Evolutionary conservation across 1,140 invertebrate species (phyloP).

Genomic region (Mya arenaria): DNA sequence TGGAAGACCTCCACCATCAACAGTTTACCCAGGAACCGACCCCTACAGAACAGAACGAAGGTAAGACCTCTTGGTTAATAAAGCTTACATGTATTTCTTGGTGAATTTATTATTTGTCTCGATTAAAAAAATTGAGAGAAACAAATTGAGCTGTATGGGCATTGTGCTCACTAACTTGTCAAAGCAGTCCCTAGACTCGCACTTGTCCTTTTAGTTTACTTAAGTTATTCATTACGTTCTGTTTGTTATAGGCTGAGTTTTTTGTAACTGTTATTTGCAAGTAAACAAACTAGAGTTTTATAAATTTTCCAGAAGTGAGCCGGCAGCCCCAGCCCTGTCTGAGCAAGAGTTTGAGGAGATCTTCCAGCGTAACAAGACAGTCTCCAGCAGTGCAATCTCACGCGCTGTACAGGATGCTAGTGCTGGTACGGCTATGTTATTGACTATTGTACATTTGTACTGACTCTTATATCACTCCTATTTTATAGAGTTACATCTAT

Average conservation of each 20-base stretch:
- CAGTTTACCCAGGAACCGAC: slow-evolving; percentile 34
- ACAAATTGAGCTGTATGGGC: too few relatives aligned
- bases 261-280: too few relatives aligned
- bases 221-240: too few relatives aligned
- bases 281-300: too few relatives aligned
- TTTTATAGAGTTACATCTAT: too few relatives aligned
- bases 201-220: not conserved
- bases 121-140: too few relatives aligned
- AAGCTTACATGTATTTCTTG: too few relatives aligned
- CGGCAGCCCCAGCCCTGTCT: slow-evolving; percentile 84
- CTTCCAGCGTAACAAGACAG: slow-evolving; percentile 97
- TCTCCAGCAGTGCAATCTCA: slow-evolving; percentile 97
- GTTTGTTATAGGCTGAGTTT: too few relatives aligned
- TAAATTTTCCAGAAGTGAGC: slow-evolving; percentile 69
- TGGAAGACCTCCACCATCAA: slow-evolving; percentile 79
- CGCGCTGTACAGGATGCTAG: slow-evolving; percentile 98
- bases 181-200: not conserved
- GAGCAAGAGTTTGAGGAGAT: slow-evolving; percentile 99
- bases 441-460: too few relatives aligned
- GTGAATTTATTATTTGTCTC: too few relatives aligned
- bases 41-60: slow-evolving; percentile 52
- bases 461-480: too few relatives aligned
- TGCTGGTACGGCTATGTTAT: slow-evolving; percentile 86
- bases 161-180: not conserved
- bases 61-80: too few relatives aligned